phyloP scores from a whole-genome alignment of 2,888 invertebrate species.

The Drosophila antonietae region DNA sequence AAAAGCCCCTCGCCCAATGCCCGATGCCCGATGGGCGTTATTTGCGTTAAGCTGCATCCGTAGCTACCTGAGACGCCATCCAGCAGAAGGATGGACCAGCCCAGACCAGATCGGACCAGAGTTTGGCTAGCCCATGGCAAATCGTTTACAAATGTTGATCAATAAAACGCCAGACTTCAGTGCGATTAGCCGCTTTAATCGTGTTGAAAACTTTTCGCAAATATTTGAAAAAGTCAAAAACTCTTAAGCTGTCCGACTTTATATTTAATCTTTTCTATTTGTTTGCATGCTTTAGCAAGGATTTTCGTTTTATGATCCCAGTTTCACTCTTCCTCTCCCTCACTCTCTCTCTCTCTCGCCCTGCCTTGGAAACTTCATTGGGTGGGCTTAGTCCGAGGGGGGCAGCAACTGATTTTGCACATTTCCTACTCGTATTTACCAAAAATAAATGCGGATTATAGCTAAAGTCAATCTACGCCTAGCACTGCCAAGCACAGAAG shows the following conservation, averaged over 20 bases:
- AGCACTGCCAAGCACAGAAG: background rate
- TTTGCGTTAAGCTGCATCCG: slow-evolving; percentile 69
- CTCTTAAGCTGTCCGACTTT: slow-evolving; percentile 61
- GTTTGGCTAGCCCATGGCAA: slow-evolving; percentile 44
- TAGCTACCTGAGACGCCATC: slow-evolving; percentile 46
- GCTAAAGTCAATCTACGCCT: slow-evolving; percentile 65
- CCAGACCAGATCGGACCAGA: background rate
- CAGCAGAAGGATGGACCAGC: slow-evolving; percentile 29
- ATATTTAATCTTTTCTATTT: slow-evolving; percentile 68
- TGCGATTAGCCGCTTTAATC: slow-evolving; percentile 83
- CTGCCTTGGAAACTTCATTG: background rate
- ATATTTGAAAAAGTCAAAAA: slow-evolving; percentile 82
- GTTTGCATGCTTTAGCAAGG: slow-evolving; percentile 79
- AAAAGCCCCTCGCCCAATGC: slow-evolving; percentile 49
- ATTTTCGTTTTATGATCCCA: slow-evolving; percentile 69
- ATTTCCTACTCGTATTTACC: slow-evolving; percentile 63
- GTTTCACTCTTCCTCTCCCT: slow-evolving; percentile 4
- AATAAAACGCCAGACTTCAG: slow-evolving; percentile 78
- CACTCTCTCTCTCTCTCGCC: background rate
- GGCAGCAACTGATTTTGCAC: slow-evolving; percentile 48
- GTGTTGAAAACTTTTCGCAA: slow-evolving; percentile 74
- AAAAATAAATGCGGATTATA: slow-evolving; percentile 67
- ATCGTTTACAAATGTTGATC: slow-evolving; percentile 84
- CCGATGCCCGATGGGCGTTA: slow-evolving; percentile 53
- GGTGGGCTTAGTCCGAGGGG: slow-evolving; percentile 18